phyloP scores from a whole-genome alignment of 1,140 invertebrate species.

The Ips typographus region DNA sequence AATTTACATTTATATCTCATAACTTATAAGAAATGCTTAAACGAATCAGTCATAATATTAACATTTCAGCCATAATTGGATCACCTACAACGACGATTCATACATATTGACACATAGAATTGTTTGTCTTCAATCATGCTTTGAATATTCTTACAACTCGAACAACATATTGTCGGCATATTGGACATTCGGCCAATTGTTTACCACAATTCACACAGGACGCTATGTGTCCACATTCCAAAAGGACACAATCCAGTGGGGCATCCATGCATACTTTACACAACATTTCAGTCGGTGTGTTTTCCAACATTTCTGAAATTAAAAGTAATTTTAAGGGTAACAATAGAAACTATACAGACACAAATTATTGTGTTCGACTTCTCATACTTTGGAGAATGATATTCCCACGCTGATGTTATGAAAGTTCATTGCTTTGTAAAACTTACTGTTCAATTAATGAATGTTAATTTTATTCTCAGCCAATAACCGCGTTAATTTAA shows the following conservation, averaged over 20 bases:
- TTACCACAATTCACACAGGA: slow-evolving; percentile 85
- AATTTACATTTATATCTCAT: too few relatives aligned
- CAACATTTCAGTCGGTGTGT: slow-evolving; percentile 64
- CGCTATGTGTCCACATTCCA: slow-evolving; percentile 92
- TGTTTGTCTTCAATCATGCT: slow-evolving; percentile 55
- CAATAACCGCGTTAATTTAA: background rate
- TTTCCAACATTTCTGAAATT: slow-evolving; percentile 31
- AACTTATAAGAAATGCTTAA: too few relatives aligned
- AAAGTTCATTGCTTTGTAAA: slow-evolving; percentile 2
- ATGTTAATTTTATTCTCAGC: background rate
- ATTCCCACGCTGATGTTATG: background rate
- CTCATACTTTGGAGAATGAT: background rate
- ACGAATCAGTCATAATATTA: too few relatives aligned
- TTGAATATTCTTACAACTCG: slow-evolving; percentile 85
- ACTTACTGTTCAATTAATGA: background rate
- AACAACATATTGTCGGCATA: slow-evolving; percentile 88
- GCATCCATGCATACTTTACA: slow-evolving; percentile 95
- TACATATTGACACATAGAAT: too few relatives aligned
- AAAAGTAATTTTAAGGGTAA: background rate
- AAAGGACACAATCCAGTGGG: slow-evolving; percentile 84
- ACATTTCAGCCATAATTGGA: too few relatives aligned
- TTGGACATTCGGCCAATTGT: slow-evolving; percentile 85
- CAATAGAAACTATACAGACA: too few relatives aligned
- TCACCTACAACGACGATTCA: too few relatives aligned
- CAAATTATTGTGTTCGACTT: background rate